These are phyloP conservation scores for Aptenodytes forsteri DNA, from an alignment of 2,113 vertebrate species.

Conservation along the genomic window DNA sequence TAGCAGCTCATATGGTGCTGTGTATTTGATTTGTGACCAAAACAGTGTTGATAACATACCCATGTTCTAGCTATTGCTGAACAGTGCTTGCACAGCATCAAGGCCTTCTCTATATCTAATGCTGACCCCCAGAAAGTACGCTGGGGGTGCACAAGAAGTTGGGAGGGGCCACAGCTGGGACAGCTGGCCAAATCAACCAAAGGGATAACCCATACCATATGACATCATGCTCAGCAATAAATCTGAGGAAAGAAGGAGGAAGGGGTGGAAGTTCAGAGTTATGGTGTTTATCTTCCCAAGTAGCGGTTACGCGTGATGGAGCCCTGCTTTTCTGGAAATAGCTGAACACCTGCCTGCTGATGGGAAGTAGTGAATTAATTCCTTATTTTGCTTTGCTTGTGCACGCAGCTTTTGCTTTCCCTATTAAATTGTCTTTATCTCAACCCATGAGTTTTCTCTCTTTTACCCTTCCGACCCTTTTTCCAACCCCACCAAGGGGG, in stretches of 20 bases:
- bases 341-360: not conserved
- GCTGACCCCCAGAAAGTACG: not conserved
- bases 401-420: not conserved
- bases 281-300: not conserved
- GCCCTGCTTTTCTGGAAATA: not conserved
- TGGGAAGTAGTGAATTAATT: not conserved
- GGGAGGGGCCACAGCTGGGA: not conserved
- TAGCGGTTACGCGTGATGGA: rapidly evolving
- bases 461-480: not conserved
- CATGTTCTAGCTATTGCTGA: not conserved
- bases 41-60: not conserved
- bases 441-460: not conserved
- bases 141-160: not conserved
- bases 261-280: not conserved
- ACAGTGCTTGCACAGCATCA: not conserved
- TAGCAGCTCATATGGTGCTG: not conserved
- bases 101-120: not conserved
- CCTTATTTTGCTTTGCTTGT: not conserved
- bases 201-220: not conserved
- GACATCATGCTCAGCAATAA: not conserved
- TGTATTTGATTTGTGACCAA: not conserved
- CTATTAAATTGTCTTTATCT: not conserved
- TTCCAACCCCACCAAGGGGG: not conserved
- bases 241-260: not conserved
- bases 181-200: not conserved